Base-by-base conservation (phyloP, 1,140 invertebrate species). In the Asobara japonica region DNA sequence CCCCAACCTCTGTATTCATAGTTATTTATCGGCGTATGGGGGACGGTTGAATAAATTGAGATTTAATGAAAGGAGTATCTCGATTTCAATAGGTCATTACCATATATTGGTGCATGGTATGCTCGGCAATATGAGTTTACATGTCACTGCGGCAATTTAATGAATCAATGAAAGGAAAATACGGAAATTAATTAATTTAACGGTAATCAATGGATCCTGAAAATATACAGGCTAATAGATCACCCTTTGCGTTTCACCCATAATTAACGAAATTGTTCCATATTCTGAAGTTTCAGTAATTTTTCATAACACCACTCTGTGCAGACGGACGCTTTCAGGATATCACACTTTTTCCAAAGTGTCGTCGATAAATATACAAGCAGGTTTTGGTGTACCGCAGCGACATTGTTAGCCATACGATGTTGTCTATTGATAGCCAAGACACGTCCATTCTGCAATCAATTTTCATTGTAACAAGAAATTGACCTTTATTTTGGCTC, bases 41-140 rank as follows among this genome's bases (percentile, higher is more conserved):
- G 13, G 25, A 56, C 22, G 51, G 51, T 56, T 56, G 51, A 56
- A 56, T 27, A 13, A 56, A 56, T 51, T 10, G 51, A 56, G 51
- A 22, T 25, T 56, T 25, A 56, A 56, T 56, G 22, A 56, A 56
- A 56, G 18, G 51, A 56, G 25, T 56, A 56, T 56, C 25, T 56
- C 22, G 51, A 56, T 25, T 18, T 56, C 51, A 56, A 56, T 56
- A 20, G n/a, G 22, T 56, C 10, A 56, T 56, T 56, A 22, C 51
- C 51, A 56, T 56, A 56, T 10, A 56, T 56, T 18, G 22, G 3
- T 51, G 45, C 8, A 20, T 25, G 4, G 2, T 5, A 1, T 27
- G 22, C 8, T 25, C n/a, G 41, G 8, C 25, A 56, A 25, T 25
- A 56, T 56, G 51, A 25, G 51, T 56, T 56, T 56, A 56, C 51